These are phyloP conservation scores for Hecatera dysodea DNA, from an alignment of 2,888 invertebrate species.

Conservation along the genomic window DNA sequence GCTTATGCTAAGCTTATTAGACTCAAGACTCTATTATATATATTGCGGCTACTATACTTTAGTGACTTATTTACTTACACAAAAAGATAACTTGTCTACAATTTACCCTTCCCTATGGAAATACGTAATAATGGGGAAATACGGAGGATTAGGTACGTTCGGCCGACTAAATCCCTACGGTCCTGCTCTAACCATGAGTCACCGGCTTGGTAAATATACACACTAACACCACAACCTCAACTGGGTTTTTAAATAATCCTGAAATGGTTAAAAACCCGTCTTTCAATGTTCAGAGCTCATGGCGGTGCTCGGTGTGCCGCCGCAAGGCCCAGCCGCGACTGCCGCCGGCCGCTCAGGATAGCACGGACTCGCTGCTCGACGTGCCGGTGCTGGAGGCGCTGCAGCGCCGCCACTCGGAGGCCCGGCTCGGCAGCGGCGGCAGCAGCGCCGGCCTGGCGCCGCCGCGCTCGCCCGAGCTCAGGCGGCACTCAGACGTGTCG, in stretches of 20 bases:
- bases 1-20: neutral
- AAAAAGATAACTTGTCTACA: neutral
- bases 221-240: neutral
- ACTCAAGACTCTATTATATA: constrained; percentile 19
- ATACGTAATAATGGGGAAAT: too few species aligned
- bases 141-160: neutral
- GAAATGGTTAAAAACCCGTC: neutral
- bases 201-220: neutral
- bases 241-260: neutral
- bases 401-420: constrained; percentile 95
- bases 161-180: neutral
- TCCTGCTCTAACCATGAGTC: neutral
- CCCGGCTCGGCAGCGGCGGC: constrained; percentile 89
- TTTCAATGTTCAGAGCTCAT: constrained; percentile 91
- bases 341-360: constrained; percentile 94
- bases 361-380: constrained; percentile 95
- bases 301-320: constrained; percentile 97
- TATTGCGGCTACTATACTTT: neutral
- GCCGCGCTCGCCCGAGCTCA: constrained; percentile 95
- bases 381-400: constrained; percentile 95
- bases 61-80: neutral
- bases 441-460: constrained; percentile 93
- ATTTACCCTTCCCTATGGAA: neutral
- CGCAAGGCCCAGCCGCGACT: constrained; percentile 95
- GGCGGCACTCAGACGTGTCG: constrained; percentile 96